phyloP scores from a whole-genome alignment of 1,140 invertebrate genomes.

The Caenorhabditis brenneri region DNA sequence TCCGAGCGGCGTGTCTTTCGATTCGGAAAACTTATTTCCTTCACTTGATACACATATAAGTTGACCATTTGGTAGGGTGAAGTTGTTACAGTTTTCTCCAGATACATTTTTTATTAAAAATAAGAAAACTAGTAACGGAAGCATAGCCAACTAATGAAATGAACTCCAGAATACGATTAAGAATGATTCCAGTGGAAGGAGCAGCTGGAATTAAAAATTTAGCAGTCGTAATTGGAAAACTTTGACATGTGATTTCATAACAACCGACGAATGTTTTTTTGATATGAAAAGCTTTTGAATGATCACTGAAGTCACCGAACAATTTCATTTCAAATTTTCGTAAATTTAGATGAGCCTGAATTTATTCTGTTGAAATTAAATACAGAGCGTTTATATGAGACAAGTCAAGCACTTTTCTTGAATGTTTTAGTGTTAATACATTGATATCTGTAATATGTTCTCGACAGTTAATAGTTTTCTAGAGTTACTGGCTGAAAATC shows the following conservation, averaged over 20 bases:
- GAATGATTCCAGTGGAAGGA: neutral
- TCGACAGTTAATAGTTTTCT: no score
- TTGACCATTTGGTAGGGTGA: neutral
- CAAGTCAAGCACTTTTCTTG: no score
- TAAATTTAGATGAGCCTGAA: no score
- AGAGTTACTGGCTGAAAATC: no score
- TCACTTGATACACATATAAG: neutral
- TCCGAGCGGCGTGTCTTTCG: neutral
- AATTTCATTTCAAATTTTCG: no score
- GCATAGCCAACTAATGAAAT: neutral
- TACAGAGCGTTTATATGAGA: no score
- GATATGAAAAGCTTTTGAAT: neutral
- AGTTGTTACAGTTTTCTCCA: neutral
- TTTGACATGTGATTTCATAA: neutral
- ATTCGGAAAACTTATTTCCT: neutral
- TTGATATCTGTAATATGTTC: no score
- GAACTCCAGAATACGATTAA: neutral
- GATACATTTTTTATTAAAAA: neutral
- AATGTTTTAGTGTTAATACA: no score
- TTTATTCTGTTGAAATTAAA: no score
- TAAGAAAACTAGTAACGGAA: neutral
- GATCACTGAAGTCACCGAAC: no score
- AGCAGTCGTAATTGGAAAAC: neutral
- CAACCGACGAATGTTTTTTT: neutral
- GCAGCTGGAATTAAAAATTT: neutral